Evolutionary conservation across 2,888 invertebrate species (phyloP).

Genomic region (Lamellibrachia columna): DNA sequence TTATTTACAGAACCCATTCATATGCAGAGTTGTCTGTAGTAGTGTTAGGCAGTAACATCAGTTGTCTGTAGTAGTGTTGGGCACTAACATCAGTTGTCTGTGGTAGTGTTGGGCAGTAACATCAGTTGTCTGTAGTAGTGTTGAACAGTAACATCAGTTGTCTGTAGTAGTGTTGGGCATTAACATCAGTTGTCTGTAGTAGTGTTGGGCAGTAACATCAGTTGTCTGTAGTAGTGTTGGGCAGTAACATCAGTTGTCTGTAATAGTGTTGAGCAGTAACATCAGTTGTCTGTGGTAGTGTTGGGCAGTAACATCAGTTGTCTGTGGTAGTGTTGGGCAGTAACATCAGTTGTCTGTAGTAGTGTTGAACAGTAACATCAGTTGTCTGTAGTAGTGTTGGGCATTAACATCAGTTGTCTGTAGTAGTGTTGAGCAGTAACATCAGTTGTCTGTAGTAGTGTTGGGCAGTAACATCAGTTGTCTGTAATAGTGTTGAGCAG

Average conservation of each 20-base stretch:
- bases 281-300: background rate
- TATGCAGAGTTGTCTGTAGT: too few species aligned
- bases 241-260: background rate
- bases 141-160: background rate
- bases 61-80: too few species aligned
- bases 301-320: background rate
- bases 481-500: too few species aligned
- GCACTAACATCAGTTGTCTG: background rate
- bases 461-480: too few species aligned
- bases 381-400: too few species aligned
- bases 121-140: background rate
- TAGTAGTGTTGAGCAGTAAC: too few species aligned
- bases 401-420: background rate
- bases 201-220: background rate
- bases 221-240: too few species aligned
- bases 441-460: too few species aligned
- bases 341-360: background rate
- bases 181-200: background rate
- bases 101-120: background rate
- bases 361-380: background rate
- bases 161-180: too few species aligned
- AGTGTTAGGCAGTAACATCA: background rate
- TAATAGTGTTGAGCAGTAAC: background rate
- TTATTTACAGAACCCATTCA: too few species aligned
- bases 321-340: too few species aligned